Evolutionary conservation across 2,797 vertebrate genomes (phyloP).

Genomic region (Galaxias olidus): DNA sequence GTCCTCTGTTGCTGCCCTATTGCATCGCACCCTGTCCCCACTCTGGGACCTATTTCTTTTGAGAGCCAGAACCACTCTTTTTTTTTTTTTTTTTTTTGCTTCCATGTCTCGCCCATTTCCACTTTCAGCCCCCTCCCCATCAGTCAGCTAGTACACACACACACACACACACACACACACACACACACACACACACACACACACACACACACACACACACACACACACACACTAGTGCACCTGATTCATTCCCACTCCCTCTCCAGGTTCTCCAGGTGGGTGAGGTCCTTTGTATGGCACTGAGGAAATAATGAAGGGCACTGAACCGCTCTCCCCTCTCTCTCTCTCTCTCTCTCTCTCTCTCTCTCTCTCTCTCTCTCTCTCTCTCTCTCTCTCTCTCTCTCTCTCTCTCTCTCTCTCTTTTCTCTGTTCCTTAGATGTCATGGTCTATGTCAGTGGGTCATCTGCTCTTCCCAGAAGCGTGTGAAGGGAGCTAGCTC

Average conservation of each 20-base stretch:
- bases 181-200: too few species aligned
- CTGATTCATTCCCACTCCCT: slow-evolving; percentile 12
- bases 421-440: slow-evolving; percentile 39
- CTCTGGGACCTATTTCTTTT: slow-evolving; percentile 56
- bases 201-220: too few species aligned
- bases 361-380: slow-evolving; percentile 11
- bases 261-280: slow-evolving; percentile 18
- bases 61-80: slow-evolving; percentile 25
- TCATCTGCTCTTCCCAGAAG: slow-evolving; percentile 28
- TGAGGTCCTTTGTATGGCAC: slow-evolving; percentile 25
- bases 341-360: slow-evolving; percentile 2
- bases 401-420: slow-evolving; percentile 2
- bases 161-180: too few species aligned
- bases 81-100: too few species aligned
- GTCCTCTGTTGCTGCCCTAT: neutral
- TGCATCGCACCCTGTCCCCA: slow-evolving; percentile 43
- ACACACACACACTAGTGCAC: too few species aligned
- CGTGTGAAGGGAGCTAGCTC: slow-evolving; percentile 9
- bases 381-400: slow-evolving; percentile 8
- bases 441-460: too few species aligned
- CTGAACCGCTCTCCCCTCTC: slow-evolving; percentile 14
- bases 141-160: too few species aligned
- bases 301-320: slow-evolving; percentile 43
- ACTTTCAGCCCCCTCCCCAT: slow-evolving; percentile 29
- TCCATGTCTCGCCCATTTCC: slow-evolving; percentile 41